Evolutionary conservation across 2,888 invertebrate genomes (phyloP).

Genomic region (Andrena bicolor): DNA sequence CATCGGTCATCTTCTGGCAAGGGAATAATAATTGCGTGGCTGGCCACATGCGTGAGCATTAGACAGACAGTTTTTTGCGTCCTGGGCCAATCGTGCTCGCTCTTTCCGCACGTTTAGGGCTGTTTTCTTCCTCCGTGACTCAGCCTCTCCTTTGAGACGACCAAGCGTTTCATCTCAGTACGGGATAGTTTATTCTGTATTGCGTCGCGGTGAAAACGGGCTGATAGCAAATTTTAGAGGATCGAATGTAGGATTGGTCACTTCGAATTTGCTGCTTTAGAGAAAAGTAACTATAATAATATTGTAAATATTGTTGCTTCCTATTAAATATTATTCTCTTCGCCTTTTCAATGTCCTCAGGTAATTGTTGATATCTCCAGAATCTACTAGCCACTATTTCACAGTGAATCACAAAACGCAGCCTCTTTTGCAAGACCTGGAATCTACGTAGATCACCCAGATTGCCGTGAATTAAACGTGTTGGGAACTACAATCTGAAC

Average conservation of each 20-base stretch:
- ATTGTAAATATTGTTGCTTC: too few relatives aligned
- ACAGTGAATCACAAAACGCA: background rate
- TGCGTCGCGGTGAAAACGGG: background rate
- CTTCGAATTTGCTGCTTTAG: too few relatives aligned
- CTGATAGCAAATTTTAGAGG: background rate
- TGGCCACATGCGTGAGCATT: slow-evolving; percentile 8
- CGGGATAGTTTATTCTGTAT: background rate
- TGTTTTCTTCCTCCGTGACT: background rate
- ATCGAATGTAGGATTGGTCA: background rate
- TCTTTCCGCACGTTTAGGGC: background rate
- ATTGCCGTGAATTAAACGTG: slow-evolving; percentile 16
- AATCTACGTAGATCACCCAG: background rate
- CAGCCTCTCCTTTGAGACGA: background rate
- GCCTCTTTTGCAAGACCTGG: background rate
- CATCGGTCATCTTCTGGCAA: slow-evolving; percentile 12
- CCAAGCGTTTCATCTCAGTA: background rate
- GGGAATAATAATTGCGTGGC: slow-evolving; percentile 30
- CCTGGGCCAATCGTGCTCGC: background rate
- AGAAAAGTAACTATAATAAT: too few relatives aligned
- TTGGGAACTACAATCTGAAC: slow-evolving; percentile 14
- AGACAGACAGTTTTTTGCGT: slow-evolving; percentile 3
- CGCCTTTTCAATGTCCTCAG: background rate
- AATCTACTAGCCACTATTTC: background rate
- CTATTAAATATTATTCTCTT: background rate
- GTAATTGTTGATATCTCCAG: background rate